Base-by-base conservation (phyloP, 2,797 vertebrate genomes). In the Distichodus sexfasciatus region DNA sequence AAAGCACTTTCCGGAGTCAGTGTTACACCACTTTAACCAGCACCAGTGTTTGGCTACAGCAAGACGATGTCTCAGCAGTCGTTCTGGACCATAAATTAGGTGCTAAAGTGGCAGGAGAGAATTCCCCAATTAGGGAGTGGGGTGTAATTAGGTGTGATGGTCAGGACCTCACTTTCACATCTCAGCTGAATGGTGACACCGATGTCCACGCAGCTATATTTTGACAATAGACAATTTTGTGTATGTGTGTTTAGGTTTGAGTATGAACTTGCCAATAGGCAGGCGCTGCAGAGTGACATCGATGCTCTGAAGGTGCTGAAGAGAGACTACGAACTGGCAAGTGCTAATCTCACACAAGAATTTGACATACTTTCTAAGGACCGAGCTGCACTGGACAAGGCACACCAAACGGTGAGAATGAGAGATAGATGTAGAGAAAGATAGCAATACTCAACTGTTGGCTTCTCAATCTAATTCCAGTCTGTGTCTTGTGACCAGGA, bases 241-340 rank as follows among this genome's bases (percentile, higher is more conserved):
- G 14, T 29, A 31, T 17, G 62, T 24, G 6, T 46, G 62, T 0
- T 9, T 67, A 93, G 92, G 84, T 92, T 85, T 3, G 90, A 93
- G 87, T 88, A 85, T 0, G 91, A 92, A 82, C 79, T 88, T 79
- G 79, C 86, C 4, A 79, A 90, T 67, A 82, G 85, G 0, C 47
- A 89, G 83, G 89, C 86, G 0, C 87, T 92, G 79, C 91, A 93
- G 84, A 82, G 86, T 0, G 91, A 93, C 48, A 87, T 87, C 35
- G 90, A 88, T 0, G 87, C 90, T 15, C 77, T 93, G 62, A 89
- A 86, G 64, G 66, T 85, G 3, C 86, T 92, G 68, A 85, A 91
- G 83, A 88, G 88, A 0, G 88, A 92, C 77, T 86, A 92, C 69
- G 89, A 90, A 2, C 80, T 89, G 51, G 74, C 83, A 82, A 86